These are phyloP conservation scores for Microchrysa polita DNA, from an alignment of 2,888 invertebrate genomes.

Conservation along the genomic window DNA sequence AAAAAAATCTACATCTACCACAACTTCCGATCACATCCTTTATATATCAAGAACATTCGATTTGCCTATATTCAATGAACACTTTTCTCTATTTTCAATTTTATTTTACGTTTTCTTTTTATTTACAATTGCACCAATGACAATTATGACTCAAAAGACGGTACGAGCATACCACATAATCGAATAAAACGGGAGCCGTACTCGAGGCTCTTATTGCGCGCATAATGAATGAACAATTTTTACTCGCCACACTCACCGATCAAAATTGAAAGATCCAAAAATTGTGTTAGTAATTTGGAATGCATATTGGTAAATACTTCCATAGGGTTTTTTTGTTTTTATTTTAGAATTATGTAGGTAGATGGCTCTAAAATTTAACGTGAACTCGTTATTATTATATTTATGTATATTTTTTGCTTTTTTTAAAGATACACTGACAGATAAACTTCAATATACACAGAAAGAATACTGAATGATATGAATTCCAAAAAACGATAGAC, in stretches of 20 bases:
- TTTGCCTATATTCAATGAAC: conserved; percentile 28
- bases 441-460: conserved; percentile 6
- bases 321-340: conserved; percentile 10
- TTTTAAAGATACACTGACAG: neutral
- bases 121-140: conserved; percentile 42
- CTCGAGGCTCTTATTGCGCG: too few species aligned
- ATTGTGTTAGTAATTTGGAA: conserved; percentile 31
- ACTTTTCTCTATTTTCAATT: neutral
- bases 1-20: too few species aligned
- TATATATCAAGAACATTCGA: too few species aligned
- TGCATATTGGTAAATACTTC: conserved; percentile 25
- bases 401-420: too few species aligned
- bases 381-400: too few species aligned
- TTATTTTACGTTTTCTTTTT: conserved; percentile 34
- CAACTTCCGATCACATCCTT: too few species aligned
- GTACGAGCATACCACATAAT: too few species aligned
- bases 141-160: conserved; percentile 18
- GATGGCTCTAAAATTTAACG: too few species aligned
- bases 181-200: too few species aligned
- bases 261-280: neutral
- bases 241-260: neutral
- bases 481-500: neutral
- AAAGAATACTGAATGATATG: conserved; percentile 26
- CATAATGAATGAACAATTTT: too few species aligned
- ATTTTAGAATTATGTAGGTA: too few species aligned